phyloP scores from a whole-genome alignment of 2,888 invertebrate species.

The Galerucella nymphaeae region DNA sequence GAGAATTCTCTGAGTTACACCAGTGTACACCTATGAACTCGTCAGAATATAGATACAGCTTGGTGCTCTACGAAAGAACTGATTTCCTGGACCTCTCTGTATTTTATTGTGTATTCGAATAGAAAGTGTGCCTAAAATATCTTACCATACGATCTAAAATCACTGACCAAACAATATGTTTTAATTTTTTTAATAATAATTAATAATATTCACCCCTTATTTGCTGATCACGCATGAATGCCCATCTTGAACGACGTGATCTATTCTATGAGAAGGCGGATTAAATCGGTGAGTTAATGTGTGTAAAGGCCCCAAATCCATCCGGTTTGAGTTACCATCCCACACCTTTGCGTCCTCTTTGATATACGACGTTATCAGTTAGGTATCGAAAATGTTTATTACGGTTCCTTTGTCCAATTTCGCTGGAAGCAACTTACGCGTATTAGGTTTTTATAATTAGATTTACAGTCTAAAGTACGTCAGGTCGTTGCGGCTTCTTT shows the following conservation, averaged over 20 bases:
- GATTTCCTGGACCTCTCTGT: no score
- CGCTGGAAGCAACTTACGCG: constrained; percentile 29
- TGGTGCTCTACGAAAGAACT: no score
- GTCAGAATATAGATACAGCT: no score
- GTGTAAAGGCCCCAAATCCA: constrained; percentile 23
- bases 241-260: constrained; percentile 21
- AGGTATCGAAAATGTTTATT: constrained; percentile 27
- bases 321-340: constrained; percentile 14
- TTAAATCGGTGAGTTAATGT: constrained; percentile 25
- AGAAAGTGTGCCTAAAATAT: no score
- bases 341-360: constrained; percentile 19
- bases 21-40: no score
- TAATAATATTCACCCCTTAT: neutral
- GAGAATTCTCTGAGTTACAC: no score
- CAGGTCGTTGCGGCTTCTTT: constrained; percentile 1
- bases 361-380: constrained; percentile 27
- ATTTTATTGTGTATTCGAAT: no score
- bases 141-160: neutral
- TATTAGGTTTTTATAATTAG: constrained; percentile 29
- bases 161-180: neutral
- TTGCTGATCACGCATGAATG: constrained; percentile 5
- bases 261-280: constrained; percentile 19
- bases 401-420: constrained; percentile 25
- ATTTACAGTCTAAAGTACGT: constrained; percentile 16
- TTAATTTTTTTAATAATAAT: neutral